Evolutionary conservation across 2,113 vertebrate genomes (phyloP).

Genomic region (Tonatia bakeri): DNA sequence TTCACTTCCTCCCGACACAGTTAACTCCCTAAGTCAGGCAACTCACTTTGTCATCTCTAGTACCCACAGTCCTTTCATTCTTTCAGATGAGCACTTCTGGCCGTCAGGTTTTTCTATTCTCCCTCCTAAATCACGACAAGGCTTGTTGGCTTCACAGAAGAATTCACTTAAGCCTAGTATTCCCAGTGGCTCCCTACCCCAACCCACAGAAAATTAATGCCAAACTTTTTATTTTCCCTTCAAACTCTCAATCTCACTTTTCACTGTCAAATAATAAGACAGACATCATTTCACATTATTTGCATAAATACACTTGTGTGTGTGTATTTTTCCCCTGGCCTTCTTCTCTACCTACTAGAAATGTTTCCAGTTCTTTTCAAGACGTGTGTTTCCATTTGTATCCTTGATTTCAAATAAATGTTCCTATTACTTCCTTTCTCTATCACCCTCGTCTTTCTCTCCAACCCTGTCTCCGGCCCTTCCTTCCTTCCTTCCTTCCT

Average conservation of each 20-base stretch:
- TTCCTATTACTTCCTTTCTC: neutral
- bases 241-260: neutral
- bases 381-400: neutral
- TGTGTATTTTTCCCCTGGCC: neutral
- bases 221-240: neutral
- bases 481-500: neutral
- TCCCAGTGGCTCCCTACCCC: neutral
- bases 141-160: neutral
- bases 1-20: neutral
- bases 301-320: neutral
- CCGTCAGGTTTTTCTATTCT: neutral
- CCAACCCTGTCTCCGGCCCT: neutral
- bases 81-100: neutral
- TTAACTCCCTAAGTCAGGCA: neutral
- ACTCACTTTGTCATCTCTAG: neutral
- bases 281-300: neutral
- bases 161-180: neutral
- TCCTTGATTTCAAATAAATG: slow-evolving; percentile 20
- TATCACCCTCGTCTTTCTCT: neutral
- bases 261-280: slow-evolving; percentile 7
- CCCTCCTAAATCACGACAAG: neutral
- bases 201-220: neutral
- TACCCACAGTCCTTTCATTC: neutral
- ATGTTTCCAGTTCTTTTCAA: neutral
- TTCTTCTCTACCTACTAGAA: neutral